phyloP scores from a whole-genome alignment of 2,888 invertebrate species.

The Corythucha ciliata region DNA sequence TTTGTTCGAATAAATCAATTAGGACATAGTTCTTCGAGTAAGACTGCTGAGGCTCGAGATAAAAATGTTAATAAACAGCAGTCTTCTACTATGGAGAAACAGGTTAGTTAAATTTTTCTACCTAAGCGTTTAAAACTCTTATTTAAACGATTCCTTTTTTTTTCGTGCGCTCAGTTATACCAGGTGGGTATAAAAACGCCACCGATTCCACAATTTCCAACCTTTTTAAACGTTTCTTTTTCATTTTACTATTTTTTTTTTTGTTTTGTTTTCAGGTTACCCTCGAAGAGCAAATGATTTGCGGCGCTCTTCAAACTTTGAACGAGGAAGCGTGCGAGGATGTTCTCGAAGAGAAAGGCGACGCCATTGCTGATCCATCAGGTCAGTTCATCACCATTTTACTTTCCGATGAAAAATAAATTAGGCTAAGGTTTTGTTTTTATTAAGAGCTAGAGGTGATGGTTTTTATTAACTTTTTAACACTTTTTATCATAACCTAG shows the following conservation, averaged over 20 bases:
- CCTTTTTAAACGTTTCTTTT: neutral
- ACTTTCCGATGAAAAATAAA: neutral
- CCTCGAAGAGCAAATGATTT: slow-evolving; percentile 89
- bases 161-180: too few relatives aligned
- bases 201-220: too few relatives aligned
- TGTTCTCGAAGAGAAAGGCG: slow-evolving; percentile 54
- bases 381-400: slow-evolving; percentile 22
- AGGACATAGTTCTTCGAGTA: too few relatives aligned
- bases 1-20: too few relatives aligned
- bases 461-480: neutral
- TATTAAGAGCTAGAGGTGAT: neutral
- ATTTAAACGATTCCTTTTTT: too few relatives aligned
- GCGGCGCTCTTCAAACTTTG: slow-evolving; percentile 81
- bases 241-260: neutral
- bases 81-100: slow-evolving; percentile 64
- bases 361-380: slow-evolving; percentile 14
- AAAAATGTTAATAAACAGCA: slow-evolving; percentile 25
- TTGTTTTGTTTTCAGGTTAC: slow-evolving; percentile 58
- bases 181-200: too few relatives aligned
- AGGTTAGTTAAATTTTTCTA: slow-evolving; percentile 49
- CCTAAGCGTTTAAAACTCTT: too few relatives aligned
- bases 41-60: slow-evolving; percentile 44
- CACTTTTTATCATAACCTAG: too few relatives aligned
- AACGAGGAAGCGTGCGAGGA: slow-evolving; percentile 92
- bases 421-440: neutral